Conservation (phyloP, 92 coral and sea anemone species). For the Palythoa grandis region DNA sequence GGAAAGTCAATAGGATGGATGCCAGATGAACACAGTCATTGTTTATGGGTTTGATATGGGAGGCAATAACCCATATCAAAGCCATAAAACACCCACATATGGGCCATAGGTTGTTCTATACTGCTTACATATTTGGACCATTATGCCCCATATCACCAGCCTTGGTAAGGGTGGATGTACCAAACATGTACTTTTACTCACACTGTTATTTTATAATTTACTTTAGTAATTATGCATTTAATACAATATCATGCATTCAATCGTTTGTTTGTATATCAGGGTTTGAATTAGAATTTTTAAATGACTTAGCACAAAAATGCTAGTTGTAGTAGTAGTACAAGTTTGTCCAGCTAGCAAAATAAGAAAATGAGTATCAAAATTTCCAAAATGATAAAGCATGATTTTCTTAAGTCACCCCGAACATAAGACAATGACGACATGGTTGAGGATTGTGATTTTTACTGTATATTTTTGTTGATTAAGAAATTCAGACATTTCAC, state of each 20-base stretch:
- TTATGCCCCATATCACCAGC: too few relatives aligned
- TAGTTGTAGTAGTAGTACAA: conserved; percentile 3
- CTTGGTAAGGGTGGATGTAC: conserved; percentile 83
- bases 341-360: not conserved
- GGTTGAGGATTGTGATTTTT: not conserved
- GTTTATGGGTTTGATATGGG: too few relatives aligned
- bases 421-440: not conserved
- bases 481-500: not conserved
- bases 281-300: not conserved
- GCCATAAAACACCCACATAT: too few relatives aligned
- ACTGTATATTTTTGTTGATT: conserved; percentile 5
- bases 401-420: not conserved
- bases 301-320: not conserved
- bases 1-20: too few relatives aligned
- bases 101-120: too few relatives aligned
- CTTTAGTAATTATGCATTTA: not conserved
- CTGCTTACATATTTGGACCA: too few relatives aligned
- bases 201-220: not conserved
- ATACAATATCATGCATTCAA: conserved; percentile 3
- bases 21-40: too few relatives aligned
- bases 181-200: conserved; percentile 60
- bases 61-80: too few relatives aligned
- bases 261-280: conserved; percentile 8
- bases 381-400: not conserved
- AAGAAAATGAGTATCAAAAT: not conserved